Conservation (phyloP, 2,113 vertebrate species). For the Oryzias melastigma region DNA sequence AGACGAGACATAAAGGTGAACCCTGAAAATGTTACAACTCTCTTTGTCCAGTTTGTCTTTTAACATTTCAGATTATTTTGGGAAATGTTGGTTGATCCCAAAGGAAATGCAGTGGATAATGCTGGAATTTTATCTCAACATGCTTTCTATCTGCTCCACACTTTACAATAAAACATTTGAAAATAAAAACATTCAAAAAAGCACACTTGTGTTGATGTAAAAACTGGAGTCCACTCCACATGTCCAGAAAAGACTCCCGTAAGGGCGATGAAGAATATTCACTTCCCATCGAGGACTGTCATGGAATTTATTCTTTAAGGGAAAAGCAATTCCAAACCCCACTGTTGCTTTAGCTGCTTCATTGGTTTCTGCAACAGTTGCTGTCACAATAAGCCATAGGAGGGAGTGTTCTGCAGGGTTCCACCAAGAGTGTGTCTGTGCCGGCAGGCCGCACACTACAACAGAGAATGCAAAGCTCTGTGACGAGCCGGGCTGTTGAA, state of each 20-base stretch:
- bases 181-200: no score
- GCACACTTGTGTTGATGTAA: neutral
- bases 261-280: neutral
- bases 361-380: conserved; percentile 1
- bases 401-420: conserved; percentile 10
- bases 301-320: conserved; percentile 1
- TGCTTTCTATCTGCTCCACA: no score
- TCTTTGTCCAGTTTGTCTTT: no score
- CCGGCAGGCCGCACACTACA: conserved; percentile 5
- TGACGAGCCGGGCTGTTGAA: neutral
- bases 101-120: no score
- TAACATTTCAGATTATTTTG: no score
- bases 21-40: no score
- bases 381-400: conserved; percentile 14
- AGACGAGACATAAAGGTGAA: no score
- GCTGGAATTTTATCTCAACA: no score
- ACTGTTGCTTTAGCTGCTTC: conserved; percentile 7
- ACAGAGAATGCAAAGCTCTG: neutral
- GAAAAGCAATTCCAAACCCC: neutral
- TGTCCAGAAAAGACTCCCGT: conserved; percentile 9
- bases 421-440: conserved; percentile 6
- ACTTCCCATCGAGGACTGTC: neutral
- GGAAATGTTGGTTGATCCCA: no score
- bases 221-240: neutral
- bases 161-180: no score